These are phyloP conservation scores for Corvus hawaiiensis DNA, from an alignment of 2,113 vertebrate genomes.

Conservation along the genomic window DNA sequence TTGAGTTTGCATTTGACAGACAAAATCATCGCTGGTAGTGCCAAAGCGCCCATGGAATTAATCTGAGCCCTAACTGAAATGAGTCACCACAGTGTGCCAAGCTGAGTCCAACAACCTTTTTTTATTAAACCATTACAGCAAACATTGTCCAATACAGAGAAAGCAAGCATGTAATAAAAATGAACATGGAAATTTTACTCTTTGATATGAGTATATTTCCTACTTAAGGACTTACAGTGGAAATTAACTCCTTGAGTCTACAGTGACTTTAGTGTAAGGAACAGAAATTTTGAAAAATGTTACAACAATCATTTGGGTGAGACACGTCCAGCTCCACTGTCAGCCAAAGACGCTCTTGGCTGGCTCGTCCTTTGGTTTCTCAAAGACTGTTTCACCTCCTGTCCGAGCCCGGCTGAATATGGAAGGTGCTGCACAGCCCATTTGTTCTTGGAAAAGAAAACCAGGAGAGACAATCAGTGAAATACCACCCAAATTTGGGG, in stretches of 20 bases:
- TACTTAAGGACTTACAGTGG: neutral
- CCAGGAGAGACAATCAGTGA: neutral
- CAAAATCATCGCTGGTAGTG: neutral
- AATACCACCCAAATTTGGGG: rapidly evolving
- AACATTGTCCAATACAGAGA: neutral
- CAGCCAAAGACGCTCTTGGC: constrained; percentile 87
- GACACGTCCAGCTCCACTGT: constrained; percentile 65
- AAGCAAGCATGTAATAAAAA: neutral
- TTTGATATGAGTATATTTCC: neutral
- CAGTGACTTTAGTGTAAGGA: neutral
- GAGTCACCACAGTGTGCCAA: neutral
- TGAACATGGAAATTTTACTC: neutral
- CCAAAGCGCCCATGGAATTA: neutral
- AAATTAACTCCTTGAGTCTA: neutral
- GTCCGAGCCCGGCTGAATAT: constrained; percentile 84
- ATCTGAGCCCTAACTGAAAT: neutral
- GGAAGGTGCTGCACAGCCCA: constrained; percentile 85
- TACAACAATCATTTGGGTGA: neutral
- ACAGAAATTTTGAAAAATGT: neutral
- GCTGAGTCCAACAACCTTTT: neutral
- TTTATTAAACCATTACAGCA: constrained; percentile 33
- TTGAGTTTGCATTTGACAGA: neutral
- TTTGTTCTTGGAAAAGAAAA: constrained; percentile 77
- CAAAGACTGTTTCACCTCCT: constrained; percentile 84
- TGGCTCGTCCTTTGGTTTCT: constrained; percentile 73